These are phyloP conservation scores for Pterois miles DNA, from an alignment of 2,797 vertebrate genomes.

Conservation along the genomic window DNA sequence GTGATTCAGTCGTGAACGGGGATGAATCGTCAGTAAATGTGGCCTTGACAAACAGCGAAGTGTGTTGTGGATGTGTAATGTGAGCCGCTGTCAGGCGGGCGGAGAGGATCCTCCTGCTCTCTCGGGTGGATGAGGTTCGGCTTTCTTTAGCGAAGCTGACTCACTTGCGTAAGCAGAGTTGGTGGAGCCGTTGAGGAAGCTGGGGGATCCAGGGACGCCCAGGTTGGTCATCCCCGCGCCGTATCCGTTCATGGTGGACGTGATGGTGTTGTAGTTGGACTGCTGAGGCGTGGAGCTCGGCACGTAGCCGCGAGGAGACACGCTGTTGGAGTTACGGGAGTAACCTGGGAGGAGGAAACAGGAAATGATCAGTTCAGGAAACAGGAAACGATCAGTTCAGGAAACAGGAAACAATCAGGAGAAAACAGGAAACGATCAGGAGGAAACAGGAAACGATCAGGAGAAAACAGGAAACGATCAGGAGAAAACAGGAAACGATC, in stretches of 20 bases:
- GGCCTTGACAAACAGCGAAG: neutral
- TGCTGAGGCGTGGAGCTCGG: conserved; percentile 94
- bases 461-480: too few species aligned
- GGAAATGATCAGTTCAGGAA: too few species aligned
- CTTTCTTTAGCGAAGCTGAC: conserved; percentile 53
- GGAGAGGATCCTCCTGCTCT: neutral
- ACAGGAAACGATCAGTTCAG: too few species aligned
- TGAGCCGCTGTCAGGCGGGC: neutral
- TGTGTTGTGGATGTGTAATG: neutral
- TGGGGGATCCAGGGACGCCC: conserved; percentile 92
- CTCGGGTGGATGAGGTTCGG: neutral
- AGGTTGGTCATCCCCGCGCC: conserved; percentile 90
- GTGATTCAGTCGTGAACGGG: neutral
- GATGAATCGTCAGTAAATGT: too few species aligned
- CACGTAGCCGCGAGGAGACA: conserved; percentile 89
- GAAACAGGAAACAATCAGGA: too few species aligned
- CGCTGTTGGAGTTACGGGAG: conserved; percentile 91
- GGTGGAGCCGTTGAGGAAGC: conserved; percentile 95
- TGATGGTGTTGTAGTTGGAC: conserved; percentile 90
- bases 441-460: too few species aligned
- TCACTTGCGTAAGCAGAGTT: conserved; percentile 97
- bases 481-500: too few species aligned
- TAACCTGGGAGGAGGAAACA: conserved; percentile 82
- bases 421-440: too few species aligned
- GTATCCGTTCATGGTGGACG: conserved; percentile 91